A percentile compares a stretch with the other conserved stretches of the same genome.
phyloP scores from a whole-genome alignment of 2,888 invertebrate genomes.

The Pristionchus arcanus region DNA sequence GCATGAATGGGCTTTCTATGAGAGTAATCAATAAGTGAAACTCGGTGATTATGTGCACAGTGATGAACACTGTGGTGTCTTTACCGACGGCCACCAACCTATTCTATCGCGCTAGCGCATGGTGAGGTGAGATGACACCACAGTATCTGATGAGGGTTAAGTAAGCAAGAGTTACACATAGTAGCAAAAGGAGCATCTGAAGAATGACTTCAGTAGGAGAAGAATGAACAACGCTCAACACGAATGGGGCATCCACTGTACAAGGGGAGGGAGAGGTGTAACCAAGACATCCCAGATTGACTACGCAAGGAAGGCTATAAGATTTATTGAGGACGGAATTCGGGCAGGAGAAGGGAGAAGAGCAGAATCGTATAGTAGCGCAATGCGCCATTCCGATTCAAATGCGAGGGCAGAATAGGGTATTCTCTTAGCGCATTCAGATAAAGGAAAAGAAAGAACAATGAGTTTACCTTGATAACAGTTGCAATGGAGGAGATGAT shows the following conservation, averaged over 20 bases:
- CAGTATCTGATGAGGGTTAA: neutral
- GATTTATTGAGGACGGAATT: conserved; percentile 11
- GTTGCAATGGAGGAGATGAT: conserved; percentile 89
- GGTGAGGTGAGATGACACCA: neutral
- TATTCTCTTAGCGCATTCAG: neutral
- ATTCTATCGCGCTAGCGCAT: no score
- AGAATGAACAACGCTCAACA: neutral
- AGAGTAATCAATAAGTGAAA: no score
- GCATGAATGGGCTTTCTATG: neutral
- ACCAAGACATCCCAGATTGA: neutral
- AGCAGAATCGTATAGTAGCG: neutral
- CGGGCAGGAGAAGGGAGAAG: neutral
- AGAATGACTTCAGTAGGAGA: neutral
- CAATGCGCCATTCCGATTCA: neutral
- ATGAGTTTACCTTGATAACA: conserved; percentile 87
- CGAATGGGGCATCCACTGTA: neutral
- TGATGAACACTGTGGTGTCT: neutral
- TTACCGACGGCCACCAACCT: neutral
- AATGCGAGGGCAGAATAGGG: neutral
- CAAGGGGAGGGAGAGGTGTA: conserved; percentile 19
- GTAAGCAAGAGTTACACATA: neutral
- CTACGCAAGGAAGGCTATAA: neutral
- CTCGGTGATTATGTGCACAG: neutral
- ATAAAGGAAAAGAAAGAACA: neutral
- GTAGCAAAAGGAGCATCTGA: neutral